These are phyloP conservation scores for Tenrec ecaudatus DNA, from an alignment of 2,113 vertebrate species.

Conservation along the genomic window DNA sequence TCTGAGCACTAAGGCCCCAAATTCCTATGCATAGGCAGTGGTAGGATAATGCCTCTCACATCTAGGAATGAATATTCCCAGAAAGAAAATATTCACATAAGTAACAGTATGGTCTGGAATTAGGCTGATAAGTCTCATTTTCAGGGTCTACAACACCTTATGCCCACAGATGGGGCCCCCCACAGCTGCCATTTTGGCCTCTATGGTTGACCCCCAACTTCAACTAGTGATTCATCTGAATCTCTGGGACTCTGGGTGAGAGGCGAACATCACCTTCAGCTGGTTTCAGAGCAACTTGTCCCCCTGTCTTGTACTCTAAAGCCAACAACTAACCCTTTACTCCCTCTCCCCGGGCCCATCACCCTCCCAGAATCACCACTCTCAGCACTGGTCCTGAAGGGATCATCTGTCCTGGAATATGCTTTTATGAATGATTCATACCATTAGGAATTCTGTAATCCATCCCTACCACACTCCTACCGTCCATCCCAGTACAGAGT, in stretches of 20 bases:
- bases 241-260: neutral
- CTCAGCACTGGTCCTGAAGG: too few species aligned
- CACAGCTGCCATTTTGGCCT: neutral
- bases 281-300: neutral
- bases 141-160: neutral
- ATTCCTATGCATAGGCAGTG: constrained; percentile 36
- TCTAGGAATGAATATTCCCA: neutral
- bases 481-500: neutral
- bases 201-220: neutral
- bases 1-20: constrained; percentile 30
- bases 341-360: neutral
- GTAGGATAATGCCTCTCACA: constrained; percentile 63
- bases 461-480: neutral
- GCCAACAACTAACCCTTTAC: neutral
- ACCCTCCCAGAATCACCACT: too few species aligned
- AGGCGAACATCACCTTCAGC: neutral
- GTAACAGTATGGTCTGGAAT: neutral
- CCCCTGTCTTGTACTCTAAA: neutral
- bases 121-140: neutral
- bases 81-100: constrained; percentile 31
- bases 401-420: neutral
- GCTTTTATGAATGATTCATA: neutral
- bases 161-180: neutral
- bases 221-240: neutral
- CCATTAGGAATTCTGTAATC: constrained; percentile 20